These are phyloP conservation scores for Heterodera schachtii DNA, from an alignment of 1,140 invertebrate genomes.

Conservation along the genomic window DNA sequence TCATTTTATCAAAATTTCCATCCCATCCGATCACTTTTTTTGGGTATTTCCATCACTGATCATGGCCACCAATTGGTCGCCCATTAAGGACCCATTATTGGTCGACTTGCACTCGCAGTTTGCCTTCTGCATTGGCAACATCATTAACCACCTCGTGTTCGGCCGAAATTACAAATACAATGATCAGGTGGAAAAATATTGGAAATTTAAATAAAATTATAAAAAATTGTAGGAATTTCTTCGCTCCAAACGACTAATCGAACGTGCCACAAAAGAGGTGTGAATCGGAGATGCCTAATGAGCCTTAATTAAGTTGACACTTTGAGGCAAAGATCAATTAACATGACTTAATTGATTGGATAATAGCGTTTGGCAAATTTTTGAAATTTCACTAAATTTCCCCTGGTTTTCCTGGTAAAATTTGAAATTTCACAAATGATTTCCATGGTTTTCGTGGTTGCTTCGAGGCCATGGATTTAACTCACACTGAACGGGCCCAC, in stretches of 20 bases:
- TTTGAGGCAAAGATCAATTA: too few relatives aligned
- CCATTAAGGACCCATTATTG: constrained; percentile 16
- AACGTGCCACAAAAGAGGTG: constrained; percentile 47
- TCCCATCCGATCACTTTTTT: too few relatives aligned
- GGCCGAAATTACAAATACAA: constrained; percentile 48
- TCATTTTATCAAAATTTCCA: too few relatives aligned
- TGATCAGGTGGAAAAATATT: constrained; percentile 19
- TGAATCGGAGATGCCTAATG: not conserved
- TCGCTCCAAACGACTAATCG: constrained; percentile 54
- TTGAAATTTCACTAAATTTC: not conserved
- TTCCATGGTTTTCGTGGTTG: too few relatives aligned
- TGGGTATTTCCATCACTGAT: too few relatives aligned
- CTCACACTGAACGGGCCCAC: too few relatives aligned
- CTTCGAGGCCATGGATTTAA: too few relatives aligned
- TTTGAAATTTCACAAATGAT: too few relatives aligned
- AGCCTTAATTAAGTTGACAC: too few relatives aligned
- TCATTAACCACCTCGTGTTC: constrained; percentile 59
- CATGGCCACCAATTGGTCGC: too few relatives aligned
- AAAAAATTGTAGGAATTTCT: constrained; percentile 43
- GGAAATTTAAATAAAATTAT: not conserved
- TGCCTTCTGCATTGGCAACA: constrained; percentile 58
- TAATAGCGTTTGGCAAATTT: too few relatives aligned
- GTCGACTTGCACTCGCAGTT: constrained; percentile 42
- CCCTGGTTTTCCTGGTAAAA: not conserved
- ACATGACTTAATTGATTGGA: too few relatives aligned